Percentiles rank a stretch among this genome's conserved stretches.
phyloP scores from a whole-genome alignment of 2,888 invertebrate species.

The Bellardia bayeri region DNA sequence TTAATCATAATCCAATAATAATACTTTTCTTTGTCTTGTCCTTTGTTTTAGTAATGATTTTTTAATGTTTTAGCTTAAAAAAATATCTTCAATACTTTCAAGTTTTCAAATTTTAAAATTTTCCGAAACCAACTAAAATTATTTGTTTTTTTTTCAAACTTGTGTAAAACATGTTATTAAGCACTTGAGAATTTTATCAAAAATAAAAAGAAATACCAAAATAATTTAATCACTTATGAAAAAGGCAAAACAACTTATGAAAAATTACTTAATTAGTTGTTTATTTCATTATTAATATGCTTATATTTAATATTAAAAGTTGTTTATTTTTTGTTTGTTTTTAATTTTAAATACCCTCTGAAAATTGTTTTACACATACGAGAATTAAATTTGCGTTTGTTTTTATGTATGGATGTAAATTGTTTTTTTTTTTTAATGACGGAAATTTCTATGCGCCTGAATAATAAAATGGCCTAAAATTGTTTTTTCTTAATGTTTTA shows the following conservation, averaged over 20 bases:
- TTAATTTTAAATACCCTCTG: constrained; percentile 62
- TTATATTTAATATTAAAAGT: constrained; percentile 54
- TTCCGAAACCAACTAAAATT: constrained; percentile 36
- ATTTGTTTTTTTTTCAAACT: constrained; percentile 5
- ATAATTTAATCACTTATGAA: not conserved
- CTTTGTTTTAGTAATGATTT: constrained; percentile 15
- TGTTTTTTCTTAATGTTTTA: constrained; percentile 16
- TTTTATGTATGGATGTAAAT: constrained; percentile 39
- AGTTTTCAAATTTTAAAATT: constrained; percentile 25
- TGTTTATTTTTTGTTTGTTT: not conserved
- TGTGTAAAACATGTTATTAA: constrained; percentile 52
- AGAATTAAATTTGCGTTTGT: constrained; percentile 21
- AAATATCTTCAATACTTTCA: constrained; percentile 57
- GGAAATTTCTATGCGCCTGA: constrained; percentile 67
- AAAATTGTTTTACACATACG: constrained; percentile 62
- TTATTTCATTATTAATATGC: not conserved
- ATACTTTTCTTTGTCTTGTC: constrained; percentile 51
- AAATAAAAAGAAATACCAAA: not conserved
- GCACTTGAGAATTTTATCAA: constrained; percentile 55
- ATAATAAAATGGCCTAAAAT: constrained; percentile 68
- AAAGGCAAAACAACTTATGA: not conserved
- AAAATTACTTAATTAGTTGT: not conserved
- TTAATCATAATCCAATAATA: constrained; percentile 68
- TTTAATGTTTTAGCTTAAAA: constrained; percentile 3
- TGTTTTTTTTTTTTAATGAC: constrained; percentile 36